Base-by-base conservation (phyloP, 1,140 invertebrate species). In the Bilobella aurantiaca region DNA sequence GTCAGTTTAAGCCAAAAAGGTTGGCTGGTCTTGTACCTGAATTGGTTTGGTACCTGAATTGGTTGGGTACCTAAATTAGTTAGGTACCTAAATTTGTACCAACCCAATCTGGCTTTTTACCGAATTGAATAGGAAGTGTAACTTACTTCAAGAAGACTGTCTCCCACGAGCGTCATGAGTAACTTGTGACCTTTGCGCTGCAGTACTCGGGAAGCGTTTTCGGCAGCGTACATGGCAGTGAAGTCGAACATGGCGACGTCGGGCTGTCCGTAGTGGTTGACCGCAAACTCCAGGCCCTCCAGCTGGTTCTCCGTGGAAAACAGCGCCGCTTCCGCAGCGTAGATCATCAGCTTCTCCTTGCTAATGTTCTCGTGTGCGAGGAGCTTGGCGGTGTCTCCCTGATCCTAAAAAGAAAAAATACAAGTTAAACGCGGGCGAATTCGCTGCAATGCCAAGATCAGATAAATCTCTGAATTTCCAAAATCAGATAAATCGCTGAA, bases 211-310 rank as follows among this genome's bases (percentile, higher is more conserved):
- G 87, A 90, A 27, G 93, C 90, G 81, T 97, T 96, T 78, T 97
- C 92, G 0, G 96, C 93, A 2, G 92, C 91, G 79, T 94, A 99
- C 90, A 99, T 95, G 0, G 93, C 96, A 0, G 96, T 99, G 76
- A 99, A 99, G 78, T 99, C 96, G 79, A 99, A 99, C 85, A 99
- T 94, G n/a, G 95, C 93, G 0, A 98, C 91, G 79, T 99, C 96
- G 1, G 94, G 89, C 76, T 97, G 90, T 1, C 94, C 93, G 76
- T 96, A 96, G 79, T 98, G 94, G 81, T 99, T 99, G 0, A 96
- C 89, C 1, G 96, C 95, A 80, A 97, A 99, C 76, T 98, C 93
- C 65, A 93, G 80, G 68, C 88, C 82, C 32, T 90, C 87, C 79
- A 98, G 85, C 75, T 90, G 85, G 75, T 92, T 89, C 76, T 92